Percentiles rank a stretch among this genome's conserved stretches.
phyloP scores from a whole-genome alignment of 1,140 invertebrate species.

The Ceratina calcarata region DNA sequence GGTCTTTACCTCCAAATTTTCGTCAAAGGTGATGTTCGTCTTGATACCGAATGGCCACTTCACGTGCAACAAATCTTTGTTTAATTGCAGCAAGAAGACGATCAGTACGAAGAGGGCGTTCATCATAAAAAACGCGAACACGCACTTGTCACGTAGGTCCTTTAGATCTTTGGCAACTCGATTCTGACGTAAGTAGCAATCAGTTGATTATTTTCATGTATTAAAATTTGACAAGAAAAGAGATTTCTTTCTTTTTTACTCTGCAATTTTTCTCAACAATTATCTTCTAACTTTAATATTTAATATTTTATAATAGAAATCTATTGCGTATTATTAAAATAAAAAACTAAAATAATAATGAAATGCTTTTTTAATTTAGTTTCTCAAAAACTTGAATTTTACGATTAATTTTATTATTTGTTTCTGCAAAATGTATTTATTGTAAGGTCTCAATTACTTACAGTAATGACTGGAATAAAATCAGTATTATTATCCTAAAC shows the following conservation, averaged over 20 bases:
- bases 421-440: too few species aligned
- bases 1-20: conserved; percentile 91
- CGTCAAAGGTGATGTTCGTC: conserved; percentile 95
- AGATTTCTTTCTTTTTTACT: not conserved
- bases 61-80: conserved; percentile 95
- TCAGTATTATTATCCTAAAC: too few species aligned
- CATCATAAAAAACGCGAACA: conserved; percentile 98
- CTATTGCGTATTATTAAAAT: too few species aligned
- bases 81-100: conserved; percentile 97
- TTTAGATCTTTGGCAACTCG: conserved; percentile 94
- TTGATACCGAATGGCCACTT: conserved; percentile 96
- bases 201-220: conserved; percentile 56
- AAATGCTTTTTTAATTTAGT: too few species aligned
- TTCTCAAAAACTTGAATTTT: too few species aligned
- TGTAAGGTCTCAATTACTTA: too few species aligned
- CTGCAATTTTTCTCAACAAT: not conserved
- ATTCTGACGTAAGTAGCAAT: conserved; percentile 83
- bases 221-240: not conserved
- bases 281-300: not conserved
- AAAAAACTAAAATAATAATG: too few species aligned
- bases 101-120: conserved; percentile 99
- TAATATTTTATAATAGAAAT: too few species aligned
- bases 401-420: too few species aligned
- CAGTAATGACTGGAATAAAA: too few species aligned
- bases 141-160: conserved; percentile 95